phyloP scores from a whole-genome alignment of 2,797 vertebrate genomes.

The Eulemur mongoz region DNA sequence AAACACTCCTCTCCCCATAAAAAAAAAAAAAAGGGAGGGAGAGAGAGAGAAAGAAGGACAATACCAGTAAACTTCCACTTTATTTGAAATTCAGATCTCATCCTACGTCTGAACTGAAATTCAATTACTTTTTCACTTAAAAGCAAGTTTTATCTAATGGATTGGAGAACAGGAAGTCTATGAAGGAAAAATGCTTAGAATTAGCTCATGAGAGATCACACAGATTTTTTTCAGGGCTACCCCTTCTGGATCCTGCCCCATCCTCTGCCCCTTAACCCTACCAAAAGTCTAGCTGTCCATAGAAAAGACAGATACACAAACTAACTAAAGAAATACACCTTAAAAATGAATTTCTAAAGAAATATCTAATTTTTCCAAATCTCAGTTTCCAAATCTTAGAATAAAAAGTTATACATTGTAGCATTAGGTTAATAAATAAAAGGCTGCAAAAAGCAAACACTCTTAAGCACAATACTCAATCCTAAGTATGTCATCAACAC shows the following conservation, averaged over 20 bases:
- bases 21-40: neutral
- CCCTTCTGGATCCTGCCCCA: neutral
- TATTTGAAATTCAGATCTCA: constrained; percentile 28
- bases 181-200: neutral
- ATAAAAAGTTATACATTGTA: constrained; percentile 33
- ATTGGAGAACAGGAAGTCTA: neutral
- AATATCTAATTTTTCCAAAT: neutral
- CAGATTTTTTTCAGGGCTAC: neutral
- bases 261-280: fast-evolving
- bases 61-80: neutral
- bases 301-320: neutral
- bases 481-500: constrained; percentile 18
- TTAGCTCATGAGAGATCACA: neutral
- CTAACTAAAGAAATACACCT: neutral
- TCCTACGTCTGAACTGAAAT: constrained; percentile 31
- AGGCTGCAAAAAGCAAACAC: constrained; percentile 51
- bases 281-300: neutral
- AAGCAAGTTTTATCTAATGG: neutral
- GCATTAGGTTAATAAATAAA: constrained; percentile 25
- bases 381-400: neutral
- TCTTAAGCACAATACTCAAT: constrained; percentile 24
- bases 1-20: fast-evolving
- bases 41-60: neutral
- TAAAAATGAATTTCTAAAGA: neutral
- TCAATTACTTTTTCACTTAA: neutral